Percentiles rank a stretch among this genome's conserved stretches.
phyloP scores from a whole-genome alignment of 1,140 invertebrate species.

The Diabrotica undecimpunctata region DNA sequence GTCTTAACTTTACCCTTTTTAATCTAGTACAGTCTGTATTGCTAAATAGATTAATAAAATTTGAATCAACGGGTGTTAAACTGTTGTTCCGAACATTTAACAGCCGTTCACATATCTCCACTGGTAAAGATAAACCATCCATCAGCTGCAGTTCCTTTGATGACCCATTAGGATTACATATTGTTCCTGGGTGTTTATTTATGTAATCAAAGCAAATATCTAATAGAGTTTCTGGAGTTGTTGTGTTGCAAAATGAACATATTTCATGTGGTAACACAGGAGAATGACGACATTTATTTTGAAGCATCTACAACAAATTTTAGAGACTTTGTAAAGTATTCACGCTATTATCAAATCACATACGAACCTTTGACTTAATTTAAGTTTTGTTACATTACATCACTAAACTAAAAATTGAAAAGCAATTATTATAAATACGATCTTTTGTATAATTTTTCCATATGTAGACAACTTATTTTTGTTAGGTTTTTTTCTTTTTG shows the following conservation, averaged over 20 bases:
- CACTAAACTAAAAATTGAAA: constrained; percentile 1
- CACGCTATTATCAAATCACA: too few species aligned
- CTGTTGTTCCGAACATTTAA: constrained; percentile 58
- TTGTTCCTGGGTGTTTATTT: constrained; percentile 59
- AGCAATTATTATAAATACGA: background rate
- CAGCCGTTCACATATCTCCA: constrained; percentile 69
- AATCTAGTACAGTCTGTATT: constrained; percentile 65
- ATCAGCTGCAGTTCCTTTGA: constrained; percentile 48
- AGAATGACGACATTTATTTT: constrained; percentile 43
- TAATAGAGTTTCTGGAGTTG: constrained; percentile 50
- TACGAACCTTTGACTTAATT: background rate
- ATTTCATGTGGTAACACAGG: constrained; percentile 37
- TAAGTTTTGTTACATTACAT: background rate
- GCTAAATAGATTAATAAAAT: constrained; percentile 68
- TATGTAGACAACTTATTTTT: background rate
- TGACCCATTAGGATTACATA: constrained; percentile 49
- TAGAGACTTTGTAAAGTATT: too few species aligned
- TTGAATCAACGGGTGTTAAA: constrained; percentile 58
- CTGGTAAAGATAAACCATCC: constrained; percentile 59
- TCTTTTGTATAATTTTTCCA: background rate
- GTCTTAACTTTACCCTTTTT: constrained; percentile 63
- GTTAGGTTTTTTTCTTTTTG: constrained; percentile 1
- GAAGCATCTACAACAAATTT: constrained; percentile 40
- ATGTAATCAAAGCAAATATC: constrained; percentile 63
- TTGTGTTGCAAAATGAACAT: constrained; percentile 43